Conservation (phyloP, 2,113 vertebrate genomes). For the Clupea harengus region DNA sequence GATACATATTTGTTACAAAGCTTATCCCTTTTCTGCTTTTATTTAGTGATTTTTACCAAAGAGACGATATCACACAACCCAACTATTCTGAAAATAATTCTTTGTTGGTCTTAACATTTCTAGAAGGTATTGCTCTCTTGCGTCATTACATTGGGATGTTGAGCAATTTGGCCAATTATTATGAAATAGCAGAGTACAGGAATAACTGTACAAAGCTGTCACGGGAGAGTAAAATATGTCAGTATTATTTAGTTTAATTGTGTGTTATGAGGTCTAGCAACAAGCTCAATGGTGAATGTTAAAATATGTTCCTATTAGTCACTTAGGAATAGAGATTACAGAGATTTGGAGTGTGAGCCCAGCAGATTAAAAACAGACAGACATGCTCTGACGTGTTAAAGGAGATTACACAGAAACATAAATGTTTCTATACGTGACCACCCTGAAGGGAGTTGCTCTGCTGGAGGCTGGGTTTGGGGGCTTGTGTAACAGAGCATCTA, state of each 20-base stretch:
- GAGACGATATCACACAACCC: not conserved
- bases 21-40: no score
- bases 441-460: not conserved
- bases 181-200: not conserved
- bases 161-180: not conserved
- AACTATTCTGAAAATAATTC: not conserved
- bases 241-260: not conserved
- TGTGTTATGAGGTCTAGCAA: not conserved
- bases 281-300: not conserved
- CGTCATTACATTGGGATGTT: not conserved
- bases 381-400: not conserved
- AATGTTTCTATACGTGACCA: no score
- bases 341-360: not conserved
- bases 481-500: slow-evolving; percentile 25
- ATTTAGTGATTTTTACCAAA: not conserved
- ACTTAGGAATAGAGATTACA: no score
- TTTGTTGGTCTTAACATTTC: not conserved
- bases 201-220: not conserved
- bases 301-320: no score
- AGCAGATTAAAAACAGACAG: not conserved
- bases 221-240: not conserved
- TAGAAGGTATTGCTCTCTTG: not conserved
- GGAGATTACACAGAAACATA: not conserved
- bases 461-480: not conserved
- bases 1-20: no score